Evolutionary conservation across 2,113 vertebrate species (phyloP).

Genomic region (Haemorhous mexicanus): DNA sequence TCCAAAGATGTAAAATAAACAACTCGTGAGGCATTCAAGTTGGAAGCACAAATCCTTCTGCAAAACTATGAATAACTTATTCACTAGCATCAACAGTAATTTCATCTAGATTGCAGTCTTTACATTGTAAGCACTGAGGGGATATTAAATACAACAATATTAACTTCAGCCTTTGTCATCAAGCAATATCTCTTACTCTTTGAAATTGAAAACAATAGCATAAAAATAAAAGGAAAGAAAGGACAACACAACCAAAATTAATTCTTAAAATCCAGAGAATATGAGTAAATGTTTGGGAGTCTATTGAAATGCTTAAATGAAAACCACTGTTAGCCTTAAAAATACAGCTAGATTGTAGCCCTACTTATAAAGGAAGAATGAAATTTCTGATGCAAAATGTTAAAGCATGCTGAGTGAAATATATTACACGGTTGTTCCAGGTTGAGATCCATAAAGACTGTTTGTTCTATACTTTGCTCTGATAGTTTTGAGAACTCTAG

Average conservation of each 20-base stretch:
- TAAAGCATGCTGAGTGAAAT: constrained; percentile 10
- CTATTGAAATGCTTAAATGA: constrained; percentile 7
- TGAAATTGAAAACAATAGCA: constrained; percentile 44
- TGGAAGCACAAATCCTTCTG: constrained; percentile 44
- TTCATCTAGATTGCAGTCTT: constrained; percentile 54
- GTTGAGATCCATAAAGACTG: constrained; percentile 1
- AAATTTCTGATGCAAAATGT: constrained; percentile 42
- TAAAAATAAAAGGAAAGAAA: constrained; percentile 25
- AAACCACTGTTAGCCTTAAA: constrained; percentile 10
- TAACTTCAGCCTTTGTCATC: constrained; percentile 61
- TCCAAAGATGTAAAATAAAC: constrained; percentile 66
- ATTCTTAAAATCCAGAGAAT: background rate
- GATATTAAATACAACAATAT: constrained; percentile 57
- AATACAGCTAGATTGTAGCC: background rate
- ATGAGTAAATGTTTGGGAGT: background rate
- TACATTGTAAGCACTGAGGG: background rate
- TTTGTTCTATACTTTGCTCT: constrained; percentile 41
- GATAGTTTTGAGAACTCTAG: background rate
- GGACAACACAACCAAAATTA: constrained; percentile 7
- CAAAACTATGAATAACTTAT: constrained; percentile 63
- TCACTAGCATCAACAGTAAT: constrained; percentile 55
- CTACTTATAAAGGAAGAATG: background rate
- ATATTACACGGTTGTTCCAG: background rate
- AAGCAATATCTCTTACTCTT: constrained; percentile 12
- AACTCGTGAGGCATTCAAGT: constrained; percentile 3